Base-by-base conservation (phyloP, 2,113 vertebrate species). In the Sinocyclocheilus grahami region DNA sequence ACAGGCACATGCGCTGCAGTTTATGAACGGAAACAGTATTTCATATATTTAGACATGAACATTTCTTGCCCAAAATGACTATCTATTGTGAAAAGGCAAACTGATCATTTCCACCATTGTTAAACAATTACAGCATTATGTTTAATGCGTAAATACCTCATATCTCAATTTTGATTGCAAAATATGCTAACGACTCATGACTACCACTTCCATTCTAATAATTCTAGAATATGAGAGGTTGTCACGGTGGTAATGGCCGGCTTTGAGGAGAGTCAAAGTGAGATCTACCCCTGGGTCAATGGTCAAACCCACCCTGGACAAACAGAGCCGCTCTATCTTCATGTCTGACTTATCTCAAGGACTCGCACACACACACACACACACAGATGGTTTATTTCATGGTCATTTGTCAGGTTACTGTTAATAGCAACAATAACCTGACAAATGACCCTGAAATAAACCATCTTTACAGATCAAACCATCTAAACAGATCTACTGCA, bases 301-400 rank as follows among this genome's bases (percentile, higher is more conserved):
- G 82, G 62, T 72, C 65, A 83, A 14, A 71, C 5, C 63, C 27
- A 72, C 65, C 65, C 65, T 72, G 16, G 27, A 58, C 82, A 83
- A 83, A 83, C 82, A 83, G 48, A 74, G 39, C n/a, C 5, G 14
- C 79, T 82, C 8, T n/a, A 82, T 65, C 60, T 82, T 46, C 3
- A 8, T 7, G 24, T 71, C 55, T 51, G 48, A 51, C 48, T 51
- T 51, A 51, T 51, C 48, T 51, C 12, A 51, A 16, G 48, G 58
- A 77, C 58, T 42, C 5, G 5, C 30, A 62, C 48, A 75, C 24
- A 78, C 42, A 46, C 42, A 46, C 42, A 46, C 42, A 46, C 0
- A 46, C 42, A 46, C 11, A 48, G 46, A 51, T 12, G 8, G 27
- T 60, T 10, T 46, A 46, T 46, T 46, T 46, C 42, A 48, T 11